Conservation (phyloP, 2,113 vertebrate genomes). For the Danionella cerebrum region DNA sequence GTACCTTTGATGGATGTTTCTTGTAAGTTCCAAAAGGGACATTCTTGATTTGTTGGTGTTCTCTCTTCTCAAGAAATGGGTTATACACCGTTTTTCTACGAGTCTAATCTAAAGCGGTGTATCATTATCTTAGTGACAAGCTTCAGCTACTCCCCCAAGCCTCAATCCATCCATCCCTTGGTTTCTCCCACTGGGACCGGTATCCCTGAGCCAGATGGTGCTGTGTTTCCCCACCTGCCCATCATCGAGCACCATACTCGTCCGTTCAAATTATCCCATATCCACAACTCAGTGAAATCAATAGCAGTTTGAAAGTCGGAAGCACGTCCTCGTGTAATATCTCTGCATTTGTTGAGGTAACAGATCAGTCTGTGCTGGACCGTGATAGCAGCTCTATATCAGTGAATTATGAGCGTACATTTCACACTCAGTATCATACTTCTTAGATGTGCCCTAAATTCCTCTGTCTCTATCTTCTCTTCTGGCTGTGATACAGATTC, state of each 20-base stretch:
- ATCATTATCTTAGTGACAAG: conserved; percentile 21
- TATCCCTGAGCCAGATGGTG: conserved; percentile 64
- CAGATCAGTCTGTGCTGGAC: neutral
- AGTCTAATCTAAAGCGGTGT: conserved; percentile 11
- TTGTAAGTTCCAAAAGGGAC: neutral
- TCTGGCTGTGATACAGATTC: neutral
- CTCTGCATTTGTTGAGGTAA: no score
- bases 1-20: neutral
- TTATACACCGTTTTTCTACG: conserved; percentile 1
- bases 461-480: neutral
- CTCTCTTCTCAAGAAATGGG: neutral
- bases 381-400: neutral
- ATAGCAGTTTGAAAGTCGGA: no score
- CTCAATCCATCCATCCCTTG: neutral
- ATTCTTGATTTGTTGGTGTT: neutral
- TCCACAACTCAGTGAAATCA: neutral
- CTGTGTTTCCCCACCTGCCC: conserved; percentile 51
- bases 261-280: conserved; percentile 35
- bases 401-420: neutral
- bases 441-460: conserved; percentile 6
- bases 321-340: neutral
- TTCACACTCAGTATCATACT: neutral
- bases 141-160: neutral
- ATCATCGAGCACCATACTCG: no score
- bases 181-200: conserved; percentile 51